Evolutionary conservation across 2,113 vertebrate species (phyloP).

Genomic region (Oncorhynchus mykiss): DNA sequence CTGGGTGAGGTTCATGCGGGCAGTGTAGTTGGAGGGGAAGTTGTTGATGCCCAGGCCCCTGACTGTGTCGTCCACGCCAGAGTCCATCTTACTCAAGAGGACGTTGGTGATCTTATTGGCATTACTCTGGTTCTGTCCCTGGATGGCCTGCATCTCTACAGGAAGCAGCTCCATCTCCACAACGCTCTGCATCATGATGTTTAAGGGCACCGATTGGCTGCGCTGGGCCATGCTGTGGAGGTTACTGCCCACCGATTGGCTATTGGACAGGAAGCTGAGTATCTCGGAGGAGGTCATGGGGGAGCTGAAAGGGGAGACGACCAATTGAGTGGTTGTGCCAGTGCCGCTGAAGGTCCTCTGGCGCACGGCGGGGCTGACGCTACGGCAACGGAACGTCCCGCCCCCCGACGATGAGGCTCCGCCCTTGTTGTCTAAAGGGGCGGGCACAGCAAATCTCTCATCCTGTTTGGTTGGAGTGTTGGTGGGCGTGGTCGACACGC

Average conservation of each 20-base stretch:
- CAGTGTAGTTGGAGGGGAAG: slow-evolving; percentile 96
- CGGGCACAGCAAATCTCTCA: slow-evolving; percentile 95
- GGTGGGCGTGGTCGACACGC: slow-evolving; percentile 80
- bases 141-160: slow-evolving; percentile 75
- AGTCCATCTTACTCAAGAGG: slow-evolving; percentile 95
- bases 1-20: slow-evolving; percentile 98
- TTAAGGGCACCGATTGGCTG: slow-evolving; percentile 94
- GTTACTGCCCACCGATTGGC: slow-evolving; percentile 64
- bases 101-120: slow-evolving; percentile 84
- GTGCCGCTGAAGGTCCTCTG: slow-evolving; percentile 85
- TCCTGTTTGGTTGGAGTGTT: slow-evolving; percentile 77
- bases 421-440: slow-evolving; percentile 91
- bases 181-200: slow-evolving; percentile 95
- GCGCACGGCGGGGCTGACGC: slow-evolving; percentile 94
- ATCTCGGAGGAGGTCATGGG: slow-evolving; percentile 81
- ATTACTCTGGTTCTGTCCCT: slow-evolving; percentile 61
- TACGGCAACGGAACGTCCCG: slow-evolving; percentile 88
- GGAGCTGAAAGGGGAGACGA: slow-evolving; percentile 85
- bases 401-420: slow-evolving; percentile 66
- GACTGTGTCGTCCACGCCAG: slow-evolving; percentile 90
- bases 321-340: slow-evolving; percentile 61
- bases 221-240: slow-evolving; percentile 90
- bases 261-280: slow-evolving; percentile 83
- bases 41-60: slow-evolving; percentile 97
- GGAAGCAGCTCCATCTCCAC: too few species aligned